These are phyloP conservation scores for Salpingus planirostris DNA, from an alignment of 2,888 invertebrate species.

Conservation along the genomic window DNA sequence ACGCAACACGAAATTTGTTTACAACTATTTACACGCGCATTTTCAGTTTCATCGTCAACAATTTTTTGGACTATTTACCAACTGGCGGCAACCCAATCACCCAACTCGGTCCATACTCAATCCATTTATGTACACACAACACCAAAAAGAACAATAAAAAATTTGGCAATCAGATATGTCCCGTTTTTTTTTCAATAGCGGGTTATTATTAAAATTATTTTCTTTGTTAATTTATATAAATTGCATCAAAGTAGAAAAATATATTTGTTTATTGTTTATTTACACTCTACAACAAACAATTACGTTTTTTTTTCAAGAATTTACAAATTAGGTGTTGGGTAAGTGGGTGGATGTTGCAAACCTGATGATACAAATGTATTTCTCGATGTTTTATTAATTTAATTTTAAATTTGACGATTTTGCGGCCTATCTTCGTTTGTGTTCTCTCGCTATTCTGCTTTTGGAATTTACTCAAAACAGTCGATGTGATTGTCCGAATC, in stretches of 20 bases:
- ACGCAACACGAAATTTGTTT: too few relatives aligned
- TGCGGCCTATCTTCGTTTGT: not conserved
- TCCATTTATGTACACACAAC: slow-evolving; percentile 11
- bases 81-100: slow-evolving; percentile 1
- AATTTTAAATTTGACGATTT: slow-evolving; percentile 7
- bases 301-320: slow-evolving; percentile 5
- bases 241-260: slow-evolving; percentile 13
- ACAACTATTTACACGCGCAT: too few relatives aligned
- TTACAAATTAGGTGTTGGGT: slow-evolving; percentile 9
- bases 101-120: too few relatives aligned
- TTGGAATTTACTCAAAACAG: slow-evolving; percentile 1
- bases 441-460: not conserved
- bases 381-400: too few relatives aligned
- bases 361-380: too few relatives aligned
- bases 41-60: too few relatives aligned
- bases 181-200: slow-evolving; percentile 8
- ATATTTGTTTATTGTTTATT: slow-evolving; percentile 10
- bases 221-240: too few relatives aligned
- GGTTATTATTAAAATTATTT: too few relatives aligned
- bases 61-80: too few relatives aligned
- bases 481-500: slow-evolving; percentile 13
- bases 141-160: slow-evolving; percentile 11
- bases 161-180: slow-evolving; percentile 16
- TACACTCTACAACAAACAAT: slow-evolving; percentile 12
- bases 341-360: too few relatives aligned